Evolutionary conservation across 2,797 vertebrate species (phyloP).

Genomic region (Pitangus sulphuratus): DNA sequence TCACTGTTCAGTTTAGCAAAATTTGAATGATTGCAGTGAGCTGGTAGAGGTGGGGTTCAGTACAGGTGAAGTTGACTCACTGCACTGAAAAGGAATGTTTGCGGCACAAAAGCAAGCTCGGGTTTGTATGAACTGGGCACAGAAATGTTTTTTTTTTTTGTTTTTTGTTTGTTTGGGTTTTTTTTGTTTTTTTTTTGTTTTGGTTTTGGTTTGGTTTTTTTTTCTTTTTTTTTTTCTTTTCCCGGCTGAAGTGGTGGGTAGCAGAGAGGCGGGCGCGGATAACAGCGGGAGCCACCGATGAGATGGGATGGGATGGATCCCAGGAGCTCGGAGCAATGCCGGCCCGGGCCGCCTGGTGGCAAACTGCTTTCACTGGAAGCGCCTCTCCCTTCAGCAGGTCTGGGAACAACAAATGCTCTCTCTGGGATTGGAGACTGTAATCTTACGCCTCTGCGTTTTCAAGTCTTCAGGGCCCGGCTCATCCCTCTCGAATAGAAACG

Average conservation of each 20-base stretch:
- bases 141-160: neutral
- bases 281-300: rapidly evolving
- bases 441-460: neutral
- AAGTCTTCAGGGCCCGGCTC: neutral
- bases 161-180: too few species aligned
- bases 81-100: neutral
- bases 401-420: neutral
- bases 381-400: neutral
- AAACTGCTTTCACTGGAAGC: neutral
- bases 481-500: neutral
- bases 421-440: neutral
- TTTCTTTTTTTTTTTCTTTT: neutral
- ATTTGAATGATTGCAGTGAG: rapidly evolving
- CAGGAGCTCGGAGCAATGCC: neutral
- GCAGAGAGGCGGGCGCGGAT: rapidly evolving
- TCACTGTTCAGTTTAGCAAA: neutral
- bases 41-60: neutral
- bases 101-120: neutral
- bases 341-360: constrained; percentile 39
- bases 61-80: rapidly evolving
- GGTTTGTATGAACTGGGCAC: neutral
- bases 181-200: too few species aligned
- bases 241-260: neutral
- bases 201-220: too few species aligned
- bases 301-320: neutral